These are phyloP conservation scores for human (Homo sapiens) DNA, from an alignment of 2,113 vertebrate species.

Conservation along the genomic window DNA sequence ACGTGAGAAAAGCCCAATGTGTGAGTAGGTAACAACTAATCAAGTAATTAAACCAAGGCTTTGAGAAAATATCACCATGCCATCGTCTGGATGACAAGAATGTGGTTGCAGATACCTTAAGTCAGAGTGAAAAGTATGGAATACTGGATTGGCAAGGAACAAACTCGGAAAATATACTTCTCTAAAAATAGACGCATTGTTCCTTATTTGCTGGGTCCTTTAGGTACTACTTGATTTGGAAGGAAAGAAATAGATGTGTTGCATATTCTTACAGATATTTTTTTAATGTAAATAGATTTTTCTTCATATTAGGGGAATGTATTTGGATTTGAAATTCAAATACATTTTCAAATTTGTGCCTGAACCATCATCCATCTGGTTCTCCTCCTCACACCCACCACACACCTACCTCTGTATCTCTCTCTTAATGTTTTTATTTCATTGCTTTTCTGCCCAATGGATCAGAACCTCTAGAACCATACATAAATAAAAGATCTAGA, in stretches of 20 bases:
- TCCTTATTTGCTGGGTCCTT: neutral
- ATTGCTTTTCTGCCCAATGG: neutral
- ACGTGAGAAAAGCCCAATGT: neutral
- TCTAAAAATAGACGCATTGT: neutral
- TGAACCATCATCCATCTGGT: neutral
- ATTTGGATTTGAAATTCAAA: slow-evolving; percentile 18
- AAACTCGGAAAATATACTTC: neutral
- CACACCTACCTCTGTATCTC: neutral
- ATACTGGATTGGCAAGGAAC: neutral
- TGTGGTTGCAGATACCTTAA: neutral
- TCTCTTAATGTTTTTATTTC: neutral
- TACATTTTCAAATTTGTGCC: neutral
- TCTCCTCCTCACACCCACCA: neutral
- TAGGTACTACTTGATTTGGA: neutral
- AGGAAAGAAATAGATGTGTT: neutral
- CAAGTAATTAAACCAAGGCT: neutral
- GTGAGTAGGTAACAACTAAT: neutral
- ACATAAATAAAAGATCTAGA: neutral
- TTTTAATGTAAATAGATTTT: neutral
- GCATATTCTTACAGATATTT: neutral
- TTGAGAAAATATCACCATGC: neutral
- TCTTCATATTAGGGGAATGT: neutral
- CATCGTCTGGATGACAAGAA: neutral
- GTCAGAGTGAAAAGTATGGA: neutral
- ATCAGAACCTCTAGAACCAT: neutral